Base-by-base conservation (phyloP, 2,797 vertebrate species). In the Rhinella marina region DNA sequence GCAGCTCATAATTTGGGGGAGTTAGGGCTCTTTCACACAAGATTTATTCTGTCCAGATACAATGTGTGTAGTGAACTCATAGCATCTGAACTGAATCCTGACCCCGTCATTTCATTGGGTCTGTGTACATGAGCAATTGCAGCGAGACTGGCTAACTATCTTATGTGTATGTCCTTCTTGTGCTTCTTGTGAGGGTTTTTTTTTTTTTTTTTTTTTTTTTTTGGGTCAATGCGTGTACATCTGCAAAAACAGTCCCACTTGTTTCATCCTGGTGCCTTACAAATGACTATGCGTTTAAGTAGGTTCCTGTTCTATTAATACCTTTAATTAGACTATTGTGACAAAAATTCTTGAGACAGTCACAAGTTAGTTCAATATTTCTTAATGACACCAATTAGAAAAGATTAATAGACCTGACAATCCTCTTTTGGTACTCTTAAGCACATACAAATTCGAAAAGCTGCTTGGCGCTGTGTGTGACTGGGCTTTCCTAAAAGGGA, bases 311-410 rank as follows among this genome's bases (percentile, higher is more conserved):
- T n/a, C 25, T 79, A 57, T 29, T 79, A 25, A 79, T 57, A 57
- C 9, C 54, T 29, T 29, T 19, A 79, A 79, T 56, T 57, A 57
- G 52, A 57, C 14, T 29, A 56, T 79, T 79, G 52, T 27, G 14
- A 57, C 54, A 57, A 29, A 1, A 57, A 56, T 79, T 79, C 54
- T 57, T 57, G 2, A 27, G 76, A 56, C 27, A 76, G 50, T 52
- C 8, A 79, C 7, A 57, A 17, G n/a, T 23, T 25, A 9, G 52
- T 16, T 78, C 50, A 78, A 54, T 56, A 56, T 52, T 32, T 27
- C 21, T 78, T 50, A 78, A 78, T 78, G 56, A 79, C 29, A 76
- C 25, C 54, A 79, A 59, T 79, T 79, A 79, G 14, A 79, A 78
- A 78, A 78, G 76, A 78, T 78, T 78, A 56, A 56, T 78, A 56